Evolutionary conservation across 1,140 invertebrate species (phyloP).

Genomic region (Listronotus oregonensis): DNA sequence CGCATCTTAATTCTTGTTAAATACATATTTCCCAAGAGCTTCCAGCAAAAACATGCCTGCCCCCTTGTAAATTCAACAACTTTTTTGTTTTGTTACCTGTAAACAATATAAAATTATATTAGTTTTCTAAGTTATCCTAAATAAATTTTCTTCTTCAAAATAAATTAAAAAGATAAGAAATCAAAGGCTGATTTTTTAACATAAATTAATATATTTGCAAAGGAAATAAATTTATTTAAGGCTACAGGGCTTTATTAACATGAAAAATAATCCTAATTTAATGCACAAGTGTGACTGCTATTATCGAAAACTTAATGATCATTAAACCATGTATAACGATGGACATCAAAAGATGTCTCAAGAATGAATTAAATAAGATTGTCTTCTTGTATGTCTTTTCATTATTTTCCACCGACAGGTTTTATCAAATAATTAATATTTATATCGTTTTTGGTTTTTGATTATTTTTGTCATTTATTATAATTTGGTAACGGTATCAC

Average conservation of each 20-base stretch:
- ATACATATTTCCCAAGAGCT: no score
- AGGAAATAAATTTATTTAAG: constrained; percentile 1
- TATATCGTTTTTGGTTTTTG: constrained; percentile 18
- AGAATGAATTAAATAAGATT: constrained; percentile 20
- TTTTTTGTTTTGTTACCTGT: no score
- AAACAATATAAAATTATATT: no score
- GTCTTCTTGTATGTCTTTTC: constrained; percentile 17
- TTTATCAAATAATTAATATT: constrained; percentile 30
- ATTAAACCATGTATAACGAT: constrained; percentile 36
- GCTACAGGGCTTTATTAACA: constrained; percentile 27
- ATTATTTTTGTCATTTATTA: constrained; percentile 24
- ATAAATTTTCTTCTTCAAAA: no score
- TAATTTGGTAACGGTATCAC: constrained; percentile 18
- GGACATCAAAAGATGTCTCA: constrained; percentile 19
- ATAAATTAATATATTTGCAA: no score
- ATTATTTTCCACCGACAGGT: constrained; percentile 23
- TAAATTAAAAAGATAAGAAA: no score
- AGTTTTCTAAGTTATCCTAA: no score
- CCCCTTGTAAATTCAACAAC: no score
- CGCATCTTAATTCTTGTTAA: no score
- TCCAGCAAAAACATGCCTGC: no score
- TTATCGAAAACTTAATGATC: constrained; percentile 28
- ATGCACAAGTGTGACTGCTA: constrained; percentile 27
- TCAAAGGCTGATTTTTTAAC: no score
- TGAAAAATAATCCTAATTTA: constrained; percentile 32